Evolutionary conservation across 2,888 invertebrate species (phyloP).

Genomic region (Stenodema calcarata): DNA sequence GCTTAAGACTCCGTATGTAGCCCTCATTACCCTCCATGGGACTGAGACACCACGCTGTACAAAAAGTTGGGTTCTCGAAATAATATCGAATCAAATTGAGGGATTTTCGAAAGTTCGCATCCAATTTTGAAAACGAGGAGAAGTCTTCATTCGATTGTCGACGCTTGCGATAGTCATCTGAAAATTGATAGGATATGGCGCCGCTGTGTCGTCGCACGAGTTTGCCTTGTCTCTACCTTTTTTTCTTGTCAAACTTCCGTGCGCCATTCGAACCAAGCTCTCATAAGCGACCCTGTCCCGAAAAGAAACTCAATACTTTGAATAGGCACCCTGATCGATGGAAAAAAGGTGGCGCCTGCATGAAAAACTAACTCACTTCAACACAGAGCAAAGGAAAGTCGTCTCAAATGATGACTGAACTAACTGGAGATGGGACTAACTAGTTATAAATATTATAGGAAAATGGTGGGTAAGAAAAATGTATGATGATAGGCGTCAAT

Average conservation of each 20-base stretch:
- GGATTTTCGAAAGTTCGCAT: too few species aligned
- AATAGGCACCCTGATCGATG: not conserved
- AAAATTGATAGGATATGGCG: conserved; percentile 27
- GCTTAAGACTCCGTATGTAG: too few species aligned
- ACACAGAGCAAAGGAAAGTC: too few species aligned
- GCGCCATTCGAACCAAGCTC: not conserved
- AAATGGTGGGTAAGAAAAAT: too few species aligned
- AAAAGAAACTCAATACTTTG: not conserved
- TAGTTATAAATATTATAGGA: too few species aligned
- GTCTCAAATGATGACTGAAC: too few species aligned
- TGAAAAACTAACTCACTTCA: not conserved
- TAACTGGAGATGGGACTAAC: too few species aligned
- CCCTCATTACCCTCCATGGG: too few species aligned
- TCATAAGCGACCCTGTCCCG: not conserved
- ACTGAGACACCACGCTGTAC: too few species aligned
- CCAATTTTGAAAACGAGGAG: not conserved
- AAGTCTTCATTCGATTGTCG: not conserved
- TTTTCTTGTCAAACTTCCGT: not conserved
- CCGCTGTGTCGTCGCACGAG: not conserved
- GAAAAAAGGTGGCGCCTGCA: not conserved
- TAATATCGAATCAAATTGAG: too few species aligned
- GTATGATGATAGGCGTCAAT: too few species aligned
- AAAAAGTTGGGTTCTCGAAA: too few species aligned
- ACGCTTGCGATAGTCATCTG: conserved; percentile 1
- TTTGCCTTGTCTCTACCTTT: not conserved